Conservation (phyloP, 2,888 invertebrate species). For the Syrphus vitripennis region DNA sequence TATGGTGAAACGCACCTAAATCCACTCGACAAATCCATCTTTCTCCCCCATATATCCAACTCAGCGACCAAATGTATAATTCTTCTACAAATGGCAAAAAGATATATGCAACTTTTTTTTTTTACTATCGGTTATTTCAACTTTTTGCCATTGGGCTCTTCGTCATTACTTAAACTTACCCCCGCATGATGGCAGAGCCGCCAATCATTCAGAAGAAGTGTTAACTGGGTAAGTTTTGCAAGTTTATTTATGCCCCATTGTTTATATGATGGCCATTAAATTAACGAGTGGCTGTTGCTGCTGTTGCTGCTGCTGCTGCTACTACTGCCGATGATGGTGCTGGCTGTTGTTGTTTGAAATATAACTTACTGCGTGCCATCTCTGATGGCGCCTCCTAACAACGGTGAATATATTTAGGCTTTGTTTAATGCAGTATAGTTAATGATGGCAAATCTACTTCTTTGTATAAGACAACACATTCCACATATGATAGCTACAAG, state of each 20-base stretch:
- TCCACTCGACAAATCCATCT: constrained; percentile 41
- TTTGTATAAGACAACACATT: background rate
- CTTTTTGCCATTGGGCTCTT: background rate
- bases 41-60: background rate
- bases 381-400: constrained; percentile 60
- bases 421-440: constrained; percentile 59
- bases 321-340: too few species aligned
- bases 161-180: background rate
- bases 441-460: constrained; percentile 53
- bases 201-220: constrained; percentile 66
- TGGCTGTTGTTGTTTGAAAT: constrained; percentile 22
- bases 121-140: background rate
- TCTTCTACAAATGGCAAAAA: constrained; percentile 7
- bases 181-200: background rate
- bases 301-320: background rate
- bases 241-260: constrained; percentile 66
- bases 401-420: constrained; percentile 48
- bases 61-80: background rate
- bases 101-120: background rate
- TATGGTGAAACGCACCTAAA: constrained; percentile 49
- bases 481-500: background rate
- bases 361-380: constrained; percentile 39
- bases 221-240: constrained; percentile 57
- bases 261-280: constrained; percentile 61
- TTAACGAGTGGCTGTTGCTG: constrained; percentile 51